A percentile compares a stretch with the other conserved stretches of the same genome.
Evolutionary conservation across 2,797 vertebrate genomes (phyloP).

Genomic region (Cirrhinus molitorella): DNA sequence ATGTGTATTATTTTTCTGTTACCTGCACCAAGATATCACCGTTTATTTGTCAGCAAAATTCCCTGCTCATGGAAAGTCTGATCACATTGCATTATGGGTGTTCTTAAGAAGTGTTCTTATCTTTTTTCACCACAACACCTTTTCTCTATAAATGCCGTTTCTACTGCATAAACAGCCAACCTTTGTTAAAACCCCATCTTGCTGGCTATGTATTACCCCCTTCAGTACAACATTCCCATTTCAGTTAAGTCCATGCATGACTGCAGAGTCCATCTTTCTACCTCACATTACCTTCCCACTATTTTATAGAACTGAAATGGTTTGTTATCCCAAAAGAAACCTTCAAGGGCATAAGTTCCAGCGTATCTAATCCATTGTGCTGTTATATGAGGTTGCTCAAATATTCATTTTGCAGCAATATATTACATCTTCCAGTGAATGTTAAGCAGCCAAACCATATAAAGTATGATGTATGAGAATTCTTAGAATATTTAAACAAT

Average conservation of each 20-base stretch:
- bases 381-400: background rate
- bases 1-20: background rate
- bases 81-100: background rate
- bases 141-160: background rate
- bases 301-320: background rate
- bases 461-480: background rate
- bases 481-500: background rate
- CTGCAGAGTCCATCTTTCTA: background rate
- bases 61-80: background rate
- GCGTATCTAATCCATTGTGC: background rate
- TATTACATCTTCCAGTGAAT: background rate
- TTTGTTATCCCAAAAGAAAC: conserved; percentile 1
- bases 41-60: background rate
- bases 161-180: background rate
- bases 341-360: background rate
- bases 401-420: background rate
- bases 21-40: background rate
- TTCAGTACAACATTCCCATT: background rate
- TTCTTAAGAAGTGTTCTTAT: background rate
- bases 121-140: background rate
- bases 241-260: background rate
- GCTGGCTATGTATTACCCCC: background rate
- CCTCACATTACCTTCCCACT: background rate
- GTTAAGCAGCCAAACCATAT: background rate
- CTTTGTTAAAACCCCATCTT: background rate